A percentile compares a stretch with the other conserved stretches of the same genome.
These are phyloP conservation scores for Chrysocyon brachyurus DNA, from an alignment of 2,797 vertebrate genomes.

Conservation along the genomic window DNA sequence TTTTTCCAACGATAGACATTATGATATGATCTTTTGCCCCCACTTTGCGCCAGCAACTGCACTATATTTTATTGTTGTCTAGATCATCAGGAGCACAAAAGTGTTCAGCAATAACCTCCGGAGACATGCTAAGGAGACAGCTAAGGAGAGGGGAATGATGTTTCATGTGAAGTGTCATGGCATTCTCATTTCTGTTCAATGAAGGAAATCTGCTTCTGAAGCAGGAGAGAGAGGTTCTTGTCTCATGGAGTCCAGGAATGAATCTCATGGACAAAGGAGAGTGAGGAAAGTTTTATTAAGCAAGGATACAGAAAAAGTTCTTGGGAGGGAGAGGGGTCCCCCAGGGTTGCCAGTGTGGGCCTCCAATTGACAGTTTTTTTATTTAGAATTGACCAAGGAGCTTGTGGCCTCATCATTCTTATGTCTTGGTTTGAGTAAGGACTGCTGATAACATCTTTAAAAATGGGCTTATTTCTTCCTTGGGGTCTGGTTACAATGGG, in stretches of 20 bases:
- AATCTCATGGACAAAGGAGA: not conserved
- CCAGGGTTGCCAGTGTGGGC: not conserved
- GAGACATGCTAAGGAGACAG: not conserved
- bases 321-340: not conserved
- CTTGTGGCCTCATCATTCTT: not conserved
- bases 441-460: not conserved
- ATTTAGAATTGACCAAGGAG: not conserved
- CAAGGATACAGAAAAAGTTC: not conserved
- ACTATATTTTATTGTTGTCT: not conserved
- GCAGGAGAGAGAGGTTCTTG: not conserved
- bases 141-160: not conserved
- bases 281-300: not conserved
- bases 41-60: not conserved
- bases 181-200: conserved; percentile 14
- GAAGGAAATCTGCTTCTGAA: conserved; percentile 33
- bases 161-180: not conserved
- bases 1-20: not conserved
- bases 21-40: not conserved
- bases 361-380: not conserved
- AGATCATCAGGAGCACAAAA: not conserved
- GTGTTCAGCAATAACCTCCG: not conserved
- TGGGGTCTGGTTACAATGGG: not conserved
- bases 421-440: not conserved
- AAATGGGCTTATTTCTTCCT: not conserved
- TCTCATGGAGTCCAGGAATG: not conserved